Base-by-base conservation (phyloP, 2,888 invertebrate genomes). In the Drosophila nr. perissopoda region DNA sequence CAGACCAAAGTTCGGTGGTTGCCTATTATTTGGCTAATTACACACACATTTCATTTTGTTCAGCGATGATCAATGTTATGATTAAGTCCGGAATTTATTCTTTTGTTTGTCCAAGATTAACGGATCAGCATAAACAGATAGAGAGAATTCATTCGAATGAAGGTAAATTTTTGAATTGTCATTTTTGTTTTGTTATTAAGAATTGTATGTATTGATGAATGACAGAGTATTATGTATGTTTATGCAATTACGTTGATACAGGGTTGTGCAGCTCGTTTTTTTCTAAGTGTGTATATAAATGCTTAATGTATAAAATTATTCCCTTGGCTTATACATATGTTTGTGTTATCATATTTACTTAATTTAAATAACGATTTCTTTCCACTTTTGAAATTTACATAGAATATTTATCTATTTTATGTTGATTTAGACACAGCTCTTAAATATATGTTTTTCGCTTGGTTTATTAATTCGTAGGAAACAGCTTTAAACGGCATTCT, bases 21-120 rank as follows among this genome's bases (percentile, higher is more conserved):
- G 79, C 7, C 72, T 18, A 77, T 87, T 87, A 84, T 84, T 82
- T 76, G 72, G 78, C 69, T 84, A 85, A 85, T 85, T 89, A 85
- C 69, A 77, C 59, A 85, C 72, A 77, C 64, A 79, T 82, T 82
- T 69, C 67, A 82, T 60, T 73, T 69, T 63, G 72, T 58, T 59
- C 65, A 67, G 65, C 61, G 72, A 79, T 70, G 65, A 78, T 73
- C 73, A 79, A 73, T 60, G 80, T 72, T 76, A 60, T 68, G 69
- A 71, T 71, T 70, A 72, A 56, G 61, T 42, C 61, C n/a, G 72
- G 77, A 69, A 79, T 71, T 69, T 45, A 56, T 62, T 64, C 71
- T 68, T 73, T 68, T 66, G 62, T 66, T 66, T 53, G 53, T 34
- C 10, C 13, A 4, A 21, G 45, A 42, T 72, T 40, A 67, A 45